A percentile compares a stretch with the other conserved stretches of the same genome.
phyloP scores from a whole-genome alignment of 2,113 vertebrate genomes.

The Nicator chloris region DNA sequence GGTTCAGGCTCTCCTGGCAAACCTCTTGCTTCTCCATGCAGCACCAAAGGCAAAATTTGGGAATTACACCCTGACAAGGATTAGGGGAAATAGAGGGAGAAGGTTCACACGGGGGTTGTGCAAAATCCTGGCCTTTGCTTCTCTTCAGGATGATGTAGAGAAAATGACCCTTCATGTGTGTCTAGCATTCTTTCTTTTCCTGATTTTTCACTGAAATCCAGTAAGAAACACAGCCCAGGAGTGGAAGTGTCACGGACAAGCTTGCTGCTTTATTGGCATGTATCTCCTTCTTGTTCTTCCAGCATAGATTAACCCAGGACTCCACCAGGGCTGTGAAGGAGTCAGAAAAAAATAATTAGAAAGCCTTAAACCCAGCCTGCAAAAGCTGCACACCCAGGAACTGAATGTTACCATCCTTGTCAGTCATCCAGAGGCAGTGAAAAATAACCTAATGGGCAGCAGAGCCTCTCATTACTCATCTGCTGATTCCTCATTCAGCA shows the following conservation, averaged over 20 bases:
- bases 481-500: conserved; percentile 18
- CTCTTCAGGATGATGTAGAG: background rate
- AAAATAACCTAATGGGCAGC: background rate
- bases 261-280: background rate
- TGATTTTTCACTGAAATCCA: background rate
- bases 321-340: background rate
- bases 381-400: background rate
- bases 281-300: background rate
- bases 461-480: conserved; percentile 43
- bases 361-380: background rate
- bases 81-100: background rate
- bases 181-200: background rate
- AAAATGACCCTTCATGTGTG: background rate
- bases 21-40: background rate
- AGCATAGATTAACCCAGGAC: background rate
- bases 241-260: background rate
- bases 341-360: background rate
- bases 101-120: background rate
- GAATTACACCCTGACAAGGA: too few relatives aligned
- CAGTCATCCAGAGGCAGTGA: background rate
- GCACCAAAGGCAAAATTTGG: background rate
- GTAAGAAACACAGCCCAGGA: background rate
- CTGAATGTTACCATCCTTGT: background rate
- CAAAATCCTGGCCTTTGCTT: background rate
- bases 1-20: background rate